Base-by-base conservation (phyloP, 2,888 invertebrate genomes). In the Dastarcus helophoroides region DNA sequence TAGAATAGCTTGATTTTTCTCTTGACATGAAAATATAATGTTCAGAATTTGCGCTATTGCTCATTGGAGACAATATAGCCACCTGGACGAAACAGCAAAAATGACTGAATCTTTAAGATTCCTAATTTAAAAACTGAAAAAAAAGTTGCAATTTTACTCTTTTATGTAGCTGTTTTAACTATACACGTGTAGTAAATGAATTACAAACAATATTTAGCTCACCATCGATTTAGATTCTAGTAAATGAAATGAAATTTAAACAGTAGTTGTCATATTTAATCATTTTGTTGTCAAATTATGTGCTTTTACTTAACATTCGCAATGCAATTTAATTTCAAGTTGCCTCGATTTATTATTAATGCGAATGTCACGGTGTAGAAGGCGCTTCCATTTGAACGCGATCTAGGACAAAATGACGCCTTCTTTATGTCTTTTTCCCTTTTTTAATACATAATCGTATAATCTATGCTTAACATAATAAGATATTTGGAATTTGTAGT, bases 391-490 rank as follows among this genome's bases (percentile, higher is more conserved):
- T 29, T 22, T 22, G 7, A 17, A 28, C 17, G 19, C 12, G 28
- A 28, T 28, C 12, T 19, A 14, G 7, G n/a, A 22, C 6, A 17
- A 17, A 17, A 17, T 17, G n/a, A 17, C 19, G n/a, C 6, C 6
- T 7, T n/a, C 19, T n/a, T 17, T 17, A n/a, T n/a, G n/a, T 7
- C 19, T 17, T 17, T 17, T 17, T 7, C 6, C n/a, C 6, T 17
- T n/a, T 9, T 23, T 23, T 8, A 7, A 23, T 23, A 23, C 6
- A 8, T 23, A 23, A 23, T 28, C 31, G 43, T 50, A 40, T 47
- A 48, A 41, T 46, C 44, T 42, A 48, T 48, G 47, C 48, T 47
- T 49, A 48, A 50, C 41, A 43, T 50, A 46, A 48, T 50, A 50
- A 51, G 51, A 46, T 49, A 47, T 49, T 49, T 41, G 46, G 46